Evolutionary conservation across 2,797 vertebrate genomes (phyloP).

Genomic region (Neosilurus mollespiculum): DNA sequence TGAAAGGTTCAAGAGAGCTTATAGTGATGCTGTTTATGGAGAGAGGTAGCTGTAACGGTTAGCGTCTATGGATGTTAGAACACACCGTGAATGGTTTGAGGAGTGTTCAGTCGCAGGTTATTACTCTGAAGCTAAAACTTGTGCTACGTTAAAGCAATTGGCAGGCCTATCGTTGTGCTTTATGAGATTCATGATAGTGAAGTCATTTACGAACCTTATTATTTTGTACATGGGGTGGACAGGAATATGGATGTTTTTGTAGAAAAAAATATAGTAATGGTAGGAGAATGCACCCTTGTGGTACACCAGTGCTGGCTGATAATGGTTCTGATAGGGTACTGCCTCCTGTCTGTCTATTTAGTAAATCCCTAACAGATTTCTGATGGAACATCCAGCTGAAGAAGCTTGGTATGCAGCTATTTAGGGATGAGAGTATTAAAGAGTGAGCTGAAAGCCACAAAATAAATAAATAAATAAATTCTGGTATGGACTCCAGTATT

Average conservation of each 20-base stretch:
- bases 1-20: background rate
- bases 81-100: too few species aligned
- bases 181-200: background rate
- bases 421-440: constrained; percentile 3
- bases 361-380: background rate
- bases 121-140: background rate
- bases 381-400: background rate
- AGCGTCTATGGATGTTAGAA: background rate
- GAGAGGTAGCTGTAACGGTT: background rate
- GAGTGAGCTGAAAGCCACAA: background rate
- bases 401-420: background rate
- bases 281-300: background rate
- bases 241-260: background rate
- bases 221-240: background rate
- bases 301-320: background rate
- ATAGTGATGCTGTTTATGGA: background rate
- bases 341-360: background rate
- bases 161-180: background rate
- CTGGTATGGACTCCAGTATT: background rate
- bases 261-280: background rate
- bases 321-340: background rate
- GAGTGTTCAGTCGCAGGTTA: background rate
- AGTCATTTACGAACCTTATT: background rate
- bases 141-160: background rate
- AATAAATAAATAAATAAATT: background rate